A percentile compares a stretch with the other conserved stretches of the same genome.
Conservation (phyloP, 1,140 invertebrate species). For the Gyrodactylus salaris region DNA sequence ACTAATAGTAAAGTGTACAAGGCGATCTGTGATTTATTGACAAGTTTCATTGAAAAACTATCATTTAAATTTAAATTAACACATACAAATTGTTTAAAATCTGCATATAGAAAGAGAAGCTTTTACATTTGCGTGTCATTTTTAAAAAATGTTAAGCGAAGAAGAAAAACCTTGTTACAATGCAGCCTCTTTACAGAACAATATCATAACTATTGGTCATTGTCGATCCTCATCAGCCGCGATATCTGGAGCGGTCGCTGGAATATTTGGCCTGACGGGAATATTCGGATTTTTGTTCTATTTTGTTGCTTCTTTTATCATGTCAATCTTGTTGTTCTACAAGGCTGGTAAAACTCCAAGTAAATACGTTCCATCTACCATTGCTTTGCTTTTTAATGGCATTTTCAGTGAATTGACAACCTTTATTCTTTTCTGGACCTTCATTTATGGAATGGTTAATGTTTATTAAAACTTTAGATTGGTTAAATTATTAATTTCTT, state of each 20-base stretch:
- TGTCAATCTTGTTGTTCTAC: not conserved
- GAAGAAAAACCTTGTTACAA: not conserved
- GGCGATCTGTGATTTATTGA: not conserved
- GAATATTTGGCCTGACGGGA: conserved; percentile 5
- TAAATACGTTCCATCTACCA: conserved; percentile 7
- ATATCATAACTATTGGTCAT: not conserved
- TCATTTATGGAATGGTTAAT: conserved; percentile 20
- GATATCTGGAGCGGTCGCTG: conserved; percentile 1
- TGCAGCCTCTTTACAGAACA: not conserved
- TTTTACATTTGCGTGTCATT: not conserved
- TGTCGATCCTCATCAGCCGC: conserved; percentile 4
- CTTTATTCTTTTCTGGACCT: conserved; percentile 20
- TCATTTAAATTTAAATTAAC: not conserved
- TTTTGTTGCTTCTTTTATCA: not conserved
- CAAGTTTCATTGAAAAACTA: not conserved
- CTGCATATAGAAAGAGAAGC: no score
- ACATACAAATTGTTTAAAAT: not conserved
- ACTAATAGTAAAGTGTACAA: not conserved
- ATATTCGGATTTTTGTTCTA: conserved; percentile 5
- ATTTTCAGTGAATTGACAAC: conserved; percentile 17
- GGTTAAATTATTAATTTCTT: no score
- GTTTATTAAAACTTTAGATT: conserved; percentile 18
- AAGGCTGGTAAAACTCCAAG: conserved; percentile 5
- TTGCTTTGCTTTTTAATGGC: conserved; percentile 12
- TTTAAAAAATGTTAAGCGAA: not conserved